Evolutionary conservation across 2,113 vertebrate species (phyloP).

Genomic region (Oriolus oriolus): DNA sequence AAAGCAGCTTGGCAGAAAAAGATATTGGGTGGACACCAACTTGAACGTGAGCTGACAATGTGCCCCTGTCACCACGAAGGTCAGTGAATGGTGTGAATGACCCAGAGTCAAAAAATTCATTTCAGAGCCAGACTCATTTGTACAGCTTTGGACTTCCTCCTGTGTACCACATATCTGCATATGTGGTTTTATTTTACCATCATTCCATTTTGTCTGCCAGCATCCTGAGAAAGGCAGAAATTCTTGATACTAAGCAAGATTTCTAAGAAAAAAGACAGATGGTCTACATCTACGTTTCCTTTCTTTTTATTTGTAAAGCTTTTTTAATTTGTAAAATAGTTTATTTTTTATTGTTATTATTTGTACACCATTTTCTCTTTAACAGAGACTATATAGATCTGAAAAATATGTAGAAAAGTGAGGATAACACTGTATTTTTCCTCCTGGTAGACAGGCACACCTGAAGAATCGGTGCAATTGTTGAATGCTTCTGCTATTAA

Average conservation of each 20-base stretch:
- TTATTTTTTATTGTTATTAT: background rate
- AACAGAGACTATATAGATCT: background rate
- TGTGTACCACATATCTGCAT: background rate
- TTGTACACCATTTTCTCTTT: background rate
- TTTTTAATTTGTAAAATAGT: background rate
- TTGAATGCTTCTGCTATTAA: background rate
- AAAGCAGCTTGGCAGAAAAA: background rate
- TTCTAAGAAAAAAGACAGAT: background rate
- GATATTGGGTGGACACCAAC: background rate
- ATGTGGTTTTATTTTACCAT: background rate
- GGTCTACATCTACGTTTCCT: background rate
- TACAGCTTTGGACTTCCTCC: background rate
- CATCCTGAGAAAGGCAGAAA: background rate
- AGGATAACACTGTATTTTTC: background rate
- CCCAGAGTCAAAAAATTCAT: background rate
- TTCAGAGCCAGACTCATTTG: background rate
- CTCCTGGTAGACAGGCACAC: background rate
- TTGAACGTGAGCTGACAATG: background rate
- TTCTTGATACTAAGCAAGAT: background rate
- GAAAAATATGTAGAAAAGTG: background rate
- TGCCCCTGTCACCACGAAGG: background rate
- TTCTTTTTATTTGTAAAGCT: background rate
- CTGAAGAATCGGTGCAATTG: background rate
- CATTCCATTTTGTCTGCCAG: background rate
- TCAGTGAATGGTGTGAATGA: background rate